A percentile compares a stretch with the other conserved stretches of the same genome.
These are phyloP conservation scores for Aptenodytes patagonicus DNA, from an alignment of 2,113 vertebrate genomes.

Conservation along the genomic window DNA sequence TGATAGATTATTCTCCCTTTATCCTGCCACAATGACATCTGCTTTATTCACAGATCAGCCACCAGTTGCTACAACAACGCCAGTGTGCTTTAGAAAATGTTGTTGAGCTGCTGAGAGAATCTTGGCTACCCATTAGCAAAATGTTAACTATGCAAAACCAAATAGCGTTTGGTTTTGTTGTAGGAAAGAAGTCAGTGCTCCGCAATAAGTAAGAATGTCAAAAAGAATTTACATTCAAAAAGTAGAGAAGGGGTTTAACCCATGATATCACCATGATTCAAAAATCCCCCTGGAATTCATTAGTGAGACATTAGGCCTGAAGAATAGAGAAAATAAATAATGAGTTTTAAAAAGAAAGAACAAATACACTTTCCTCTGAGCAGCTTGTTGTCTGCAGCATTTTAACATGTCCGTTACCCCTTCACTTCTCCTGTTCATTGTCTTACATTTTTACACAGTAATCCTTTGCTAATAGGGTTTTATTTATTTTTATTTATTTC, in stretches of 20 bases:
- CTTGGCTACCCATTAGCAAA: constrained; percentile 82
- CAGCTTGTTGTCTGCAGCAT: constrained; percentile 38
- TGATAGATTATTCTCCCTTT: constrained; percentile 83
- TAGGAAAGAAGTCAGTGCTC: constrained; percentile 72
- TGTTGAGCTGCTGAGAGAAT: constrained; percentile 80
- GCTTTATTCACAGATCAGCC: constrained; percentile 85
- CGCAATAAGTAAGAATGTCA: constrained; percentile 78
- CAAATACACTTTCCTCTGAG: constrained; percentile 48
- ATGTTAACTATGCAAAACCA: constrained; percentile 89
- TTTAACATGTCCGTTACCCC: background rate
- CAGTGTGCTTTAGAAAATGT: constrained; percentile 84
- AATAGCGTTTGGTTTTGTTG: constrained; percentile 83
- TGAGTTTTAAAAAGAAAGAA: constrained; percentile 54
- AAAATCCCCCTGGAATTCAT: constrained; percentile 72
- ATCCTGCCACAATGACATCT: constrained; percentile 80
- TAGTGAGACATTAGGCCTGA: constrained; percentile 40
- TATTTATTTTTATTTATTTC: constrained; percentile 21
- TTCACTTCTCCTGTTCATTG: constrained; percentile 28
- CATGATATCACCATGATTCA: constrained; percentile 80
- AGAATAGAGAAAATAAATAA: constrained; percentile 69
- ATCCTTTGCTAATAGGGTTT: constrained; percentile 18
- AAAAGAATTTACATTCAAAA: constrained; percentile 84
- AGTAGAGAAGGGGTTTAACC: constrained; percentile 74
- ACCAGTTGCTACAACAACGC: constrained; percentile 87
- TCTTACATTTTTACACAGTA: constrained; percentile 46